A percentile compares a stretch with the other conserved stretches of the same genome.
phyloP scores from a whole-genome alignment of 2,113 vertebrate species.

The Gallinago undulata region DNA sequence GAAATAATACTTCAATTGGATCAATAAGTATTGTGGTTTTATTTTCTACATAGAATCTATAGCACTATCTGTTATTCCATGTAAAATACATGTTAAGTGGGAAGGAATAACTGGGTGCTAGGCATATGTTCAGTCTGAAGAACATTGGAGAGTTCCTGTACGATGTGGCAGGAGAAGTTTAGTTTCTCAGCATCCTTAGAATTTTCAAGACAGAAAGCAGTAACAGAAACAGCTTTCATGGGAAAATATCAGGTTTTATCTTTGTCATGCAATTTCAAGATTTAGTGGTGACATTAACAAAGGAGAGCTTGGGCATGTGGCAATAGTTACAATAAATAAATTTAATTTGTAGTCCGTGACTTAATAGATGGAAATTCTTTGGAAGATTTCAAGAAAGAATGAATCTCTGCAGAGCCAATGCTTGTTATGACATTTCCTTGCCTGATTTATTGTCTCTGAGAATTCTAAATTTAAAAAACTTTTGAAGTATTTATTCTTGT shows the following conservation, averaged over 20 bases:
- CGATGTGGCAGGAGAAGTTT: background rate
- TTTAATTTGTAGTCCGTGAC: slow-evolving; percentile 9
- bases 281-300: slow-evolving; percentile 22
- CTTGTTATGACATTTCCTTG: slow-evolving; percentile 10
- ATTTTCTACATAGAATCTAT: background rate
- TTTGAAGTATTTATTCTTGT: background rate
- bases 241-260: slow-evolving; percentile 37
- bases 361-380: slow-evolving; percentile 40
- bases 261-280: slow-evolving; percentile 5
- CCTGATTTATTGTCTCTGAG: slow-evolving; percentile 5
- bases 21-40: background rate
- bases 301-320: background rate
- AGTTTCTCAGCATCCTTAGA: background rate
- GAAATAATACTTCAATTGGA: background rate
- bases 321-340: slow-evolving; percentile 18
- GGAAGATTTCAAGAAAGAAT: slow-evolving; percentile 29
- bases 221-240: slow-evolving; percentile 41
- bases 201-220: slow-evolving; percentile 19
- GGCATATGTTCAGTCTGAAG: background rate
- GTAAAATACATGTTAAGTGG: background rate
- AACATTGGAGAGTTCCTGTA: background rate
- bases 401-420: background rate
- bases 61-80: background rate
- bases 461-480: slow-evolving; percentile 13
- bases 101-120: background rate